Percentiles rank a stretch among this genome's conserved stretches.
Conservation (phyloP, 2,888 invertebrate genomes). For the Tryphoninae sp. region DNA sequence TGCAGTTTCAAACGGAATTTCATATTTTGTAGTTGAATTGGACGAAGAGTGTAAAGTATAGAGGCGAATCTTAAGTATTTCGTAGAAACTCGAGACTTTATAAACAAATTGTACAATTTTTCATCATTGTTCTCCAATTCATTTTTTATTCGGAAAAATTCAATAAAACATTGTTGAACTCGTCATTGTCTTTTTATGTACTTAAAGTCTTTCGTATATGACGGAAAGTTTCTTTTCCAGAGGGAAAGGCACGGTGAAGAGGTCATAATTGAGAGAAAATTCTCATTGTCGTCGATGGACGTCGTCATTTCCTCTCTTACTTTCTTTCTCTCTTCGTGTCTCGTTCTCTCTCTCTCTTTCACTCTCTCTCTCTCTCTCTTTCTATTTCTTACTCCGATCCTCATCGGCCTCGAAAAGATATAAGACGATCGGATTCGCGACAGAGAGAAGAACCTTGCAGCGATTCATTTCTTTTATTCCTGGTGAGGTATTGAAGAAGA, state of each 20-base stretch:
- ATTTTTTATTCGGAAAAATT: no score
- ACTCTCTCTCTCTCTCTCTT: constrained; percentile 13
- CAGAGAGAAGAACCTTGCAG: constrained; percentile 13
- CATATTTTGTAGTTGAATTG: background rate
- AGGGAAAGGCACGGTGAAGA: constrained; percentile 23
- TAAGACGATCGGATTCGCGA: constrained; percentile 43
- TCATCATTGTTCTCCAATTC: no score
- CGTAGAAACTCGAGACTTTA: no score
- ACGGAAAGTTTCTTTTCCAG: constrained; percentile 9
- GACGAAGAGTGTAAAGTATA: background rate
- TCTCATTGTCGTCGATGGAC: constrained; percentile 29
- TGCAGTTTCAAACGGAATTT: background rate
- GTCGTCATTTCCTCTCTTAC: constrained; percentile 16
- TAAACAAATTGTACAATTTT: no score
- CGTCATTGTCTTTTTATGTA: background rate
- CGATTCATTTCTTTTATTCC: constrained; percentile 38
- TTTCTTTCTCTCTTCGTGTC: constrained; percentile 1
- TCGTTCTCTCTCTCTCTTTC: background rate
- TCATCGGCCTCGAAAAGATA: constrained; percentile 30
- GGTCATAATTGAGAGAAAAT: constrained; percentile 39
- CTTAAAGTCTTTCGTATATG: background rate
- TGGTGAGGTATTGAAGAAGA: constrained; percentile 30
- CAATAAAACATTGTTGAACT: no score
- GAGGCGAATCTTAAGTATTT: no score
- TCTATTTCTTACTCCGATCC: constrained; percentile 9